These are phyloP conservation scores for Takifugu ocellatus DNA, from an alignment of 2,797 vertebrate species.

Conservation along the genomic window DNA sequence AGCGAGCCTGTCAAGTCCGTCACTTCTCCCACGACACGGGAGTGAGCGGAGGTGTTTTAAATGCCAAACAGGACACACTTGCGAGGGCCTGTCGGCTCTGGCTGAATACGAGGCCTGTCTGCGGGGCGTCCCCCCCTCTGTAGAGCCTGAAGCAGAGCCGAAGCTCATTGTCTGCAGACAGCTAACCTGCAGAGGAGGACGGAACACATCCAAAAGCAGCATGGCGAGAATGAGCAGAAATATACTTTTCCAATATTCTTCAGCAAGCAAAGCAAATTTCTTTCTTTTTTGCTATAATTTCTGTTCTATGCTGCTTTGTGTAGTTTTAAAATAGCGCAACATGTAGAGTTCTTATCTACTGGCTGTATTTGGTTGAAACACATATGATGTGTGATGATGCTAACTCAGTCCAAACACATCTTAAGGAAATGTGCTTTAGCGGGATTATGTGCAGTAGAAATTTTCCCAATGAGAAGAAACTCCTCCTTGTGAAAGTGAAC, in stretches of 20 bases:
- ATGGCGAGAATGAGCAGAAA: no score
- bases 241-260: no score
- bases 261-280: no score
- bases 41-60: slow-evolving; percentile 75
- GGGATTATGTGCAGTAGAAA: neutral
- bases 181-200: slow-evolving; percentile 53
- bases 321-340: no score
- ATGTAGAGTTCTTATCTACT: no score
- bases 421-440: neutral
- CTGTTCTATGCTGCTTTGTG: no score
- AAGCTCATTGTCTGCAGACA: slow-evolving; percentile 64
- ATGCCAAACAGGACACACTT: slow-evolving; percentile 74
- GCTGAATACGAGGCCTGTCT: slow-evolving; percentile 67
- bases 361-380: no score
- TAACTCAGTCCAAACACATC: no score
- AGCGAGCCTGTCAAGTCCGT: slow-evolving; percentile 74
- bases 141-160: slow-evolving; percentile 64
- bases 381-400: no score
- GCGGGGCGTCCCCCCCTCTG: slow-evolving; percentile 54
- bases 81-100: slow-evolving; percentile 65
- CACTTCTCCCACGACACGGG: slow-evolving; percentile 69
- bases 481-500: no score
- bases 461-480: neutral
- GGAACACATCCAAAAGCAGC: slow-evolving; percentile 40
- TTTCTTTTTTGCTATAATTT: no score